Conservation (phyloP, 1,140 invertebrate species). For the Riptortus pedestris region DNA sequence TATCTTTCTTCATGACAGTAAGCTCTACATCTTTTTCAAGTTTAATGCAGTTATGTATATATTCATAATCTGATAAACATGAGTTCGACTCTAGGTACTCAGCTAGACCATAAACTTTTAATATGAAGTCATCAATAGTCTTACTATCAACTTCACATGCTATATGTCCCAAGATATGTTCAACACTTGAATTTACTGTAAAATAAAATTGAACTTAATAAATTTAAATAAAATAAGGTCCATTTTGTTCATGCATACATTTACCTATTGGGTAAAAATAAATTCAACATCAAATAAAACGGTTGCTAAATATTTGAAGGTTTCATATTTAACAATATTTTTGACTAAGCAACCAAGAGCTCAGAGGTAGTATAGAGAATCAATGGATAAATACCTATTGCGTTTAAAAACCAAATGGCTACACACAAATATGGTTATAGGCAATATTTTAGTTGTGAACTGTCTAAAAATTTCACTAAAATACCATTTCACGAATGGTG, state of each 20-base stretch:
- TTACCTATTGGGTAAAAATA: constrained; percentile 7
- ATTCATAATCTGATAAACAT: constrained; percentile 76
- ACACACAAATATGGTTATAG: too few species aligned
- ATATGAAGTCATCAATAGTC: constrained; percentile 40
- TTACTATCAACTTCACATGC: constrained; percentile 67
- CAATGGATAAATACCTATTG: too few species aligned
- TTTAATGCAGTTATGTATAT: constrained; percentile 80
- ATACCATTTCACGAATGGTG: too few species aligned
- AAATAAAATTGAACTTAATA: constrained; percentile 35
- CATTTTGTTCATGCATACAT: neutral
- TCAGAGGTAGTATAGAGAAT: too few species aligned
- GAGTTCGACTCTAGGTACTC: constrained; percentile 65
- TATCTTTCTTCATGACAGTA: constrained; percentile 49
- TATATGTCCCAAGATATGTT: constrained; percentile 79
- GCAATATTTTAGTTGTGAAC: too few species aligned
- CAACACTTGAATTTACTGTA: constrained; percentile 71
- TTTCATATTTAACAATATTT: too few species aligned
- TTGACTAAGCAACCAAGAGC: too few species aligned
- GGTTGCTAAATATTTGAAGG: too few species aligned
- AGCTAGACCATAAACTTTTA: constrained; percentile 66
- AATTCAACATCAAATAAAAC: too few species aligned
- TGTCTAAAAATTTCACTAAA: too few species aligned
- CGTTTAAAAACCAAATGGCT: too few species aligned
- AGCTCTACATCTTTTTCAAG: constrained; percentile 81
- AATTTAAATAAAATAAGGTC: neutral